Percentiles rank a stretch among this genome's conserved stretches.
phyloP scores from a whole-genome alignment of 1,140 invertebrate genomes.

The Lucilia cuprina region DNA sequence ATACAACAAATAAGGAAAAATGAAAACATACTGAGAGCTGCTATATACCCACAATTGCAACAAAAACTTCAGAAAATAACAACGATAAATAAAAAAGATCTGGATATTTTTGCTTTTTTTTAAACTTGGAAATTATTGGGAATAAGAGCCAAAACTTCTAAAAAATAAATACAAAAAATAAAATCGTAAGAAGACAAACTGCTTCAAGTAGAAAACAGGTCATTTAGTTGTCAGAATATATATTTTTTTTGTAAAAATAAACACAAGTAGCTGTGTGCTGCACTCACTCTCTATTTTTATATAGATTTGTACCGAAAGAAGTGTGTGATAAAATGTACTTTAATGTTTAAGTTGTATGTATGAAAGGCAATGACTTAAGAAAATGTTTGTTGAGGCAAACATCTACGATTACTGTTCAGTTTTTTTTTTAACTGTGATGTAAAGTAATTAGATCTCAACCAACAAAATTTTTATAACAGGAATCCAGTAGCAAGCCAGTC shows the following conservation, averaged over 20 bases:
- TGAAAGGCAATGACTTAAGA: background rate
- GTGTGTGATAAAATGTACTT: background rate
- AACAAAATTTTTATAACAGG: too few relatives aligned
- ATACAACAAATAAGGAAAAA: background rate
- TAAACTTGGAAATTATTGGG: background rate
- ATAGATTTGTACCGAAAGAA: background rate
- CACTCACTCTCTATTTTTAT: conserved; percentile 1
- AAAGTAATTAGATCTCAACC: too few relatives aligned
- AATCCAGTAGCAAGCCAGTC: too few relatives aligned
- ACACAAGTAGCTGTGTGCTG: background rate
- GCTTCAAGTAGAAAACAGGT: background rate
- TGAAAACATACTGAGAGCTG: background rate
- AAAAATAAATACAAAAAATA: too few relatives aligned
- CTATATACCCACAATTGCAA: background rate
- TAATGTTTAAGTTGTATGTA: background rate
- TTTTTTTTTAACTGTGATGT: too few relatives aligned
- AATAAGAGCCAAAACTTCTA: background rate
- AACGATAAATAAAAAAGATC: background rate
- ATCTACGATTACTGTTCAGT: too few relatives aligned
- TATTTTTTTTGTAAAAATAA: background rate
- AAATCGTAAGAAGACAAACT: background rate
- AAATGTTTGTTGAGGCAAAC: too few relatives aligned
- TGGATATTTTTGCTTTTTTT: background rate
- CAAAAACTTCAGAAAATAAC: background rate
- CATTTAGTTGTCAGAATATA: background rate